These are phyloP conservation scores for Phalangium opilio DNA, from an alignment of 2,888 invertebrate genomes.

Conservation along the genomic window DNA sequence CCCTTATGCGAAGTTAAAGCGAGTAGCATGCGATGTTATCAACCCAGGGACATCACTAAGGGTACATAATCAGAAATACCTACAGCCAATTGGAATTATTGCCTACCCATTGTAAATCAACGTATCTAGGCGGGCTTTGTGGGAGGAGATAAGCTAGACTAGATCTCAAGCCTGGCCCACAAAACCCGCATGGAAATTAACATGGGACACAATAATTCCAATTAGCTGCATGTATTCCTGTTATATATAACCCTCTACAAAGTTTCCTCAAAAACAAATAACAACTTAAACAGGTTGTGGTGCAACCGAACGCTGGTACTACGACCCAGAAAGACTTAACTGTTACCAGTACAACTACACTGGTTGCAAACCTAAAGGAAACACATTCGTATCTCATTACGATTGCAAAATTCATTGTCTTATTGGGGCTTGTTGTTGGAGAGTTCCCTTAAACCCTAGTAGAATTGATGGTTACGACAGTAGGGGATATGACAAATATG, in stretches of 20 bases:
- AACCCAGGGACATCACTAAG: no score
- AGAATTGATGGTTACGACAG: conserved; percentile 8
- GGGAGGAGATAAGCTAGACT: no score
- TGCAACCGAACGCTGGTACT: conserved; percentile 44
- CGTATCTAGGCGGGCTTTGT: no score
- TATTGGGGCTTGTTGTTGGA: conserved; percentile 15
- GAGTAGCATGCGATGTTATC: not conserved
- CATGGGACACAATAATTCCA: no score
- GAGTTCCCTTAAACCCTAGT: conserved; percentile 3
- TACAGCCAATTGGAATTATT: no score
- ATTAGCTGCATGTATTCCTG: no score
- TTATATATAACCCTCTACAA: no score
- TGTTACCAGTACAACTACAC: conserved; percentile 54
- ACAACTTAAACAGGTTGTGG: conserved; percentile 5
- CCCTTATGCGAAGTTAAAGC: conserved; percentile 10
- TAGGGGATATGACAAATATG: conserved; percentile 13
- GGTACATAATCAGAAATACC: no score
- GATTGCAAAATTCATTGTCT: conserved; percentile 39
- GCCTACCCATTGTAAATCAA: no score
- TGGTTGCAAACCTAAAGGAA: conserved; percentile 65
- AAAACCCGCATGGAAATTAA: no score
- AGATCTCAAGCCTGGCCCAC: no score
- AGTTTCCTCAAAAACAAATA: no score
- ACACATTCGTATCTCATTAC: conserved; percentile 63
- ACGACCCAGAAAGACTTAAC: conserved; percentile 57